Evolutionary conservation across 2,888 invertebrate genomes (phyloP), one percentile per base, ranked within the genome.

Genomic region (Drosophila atripex): DNA sequence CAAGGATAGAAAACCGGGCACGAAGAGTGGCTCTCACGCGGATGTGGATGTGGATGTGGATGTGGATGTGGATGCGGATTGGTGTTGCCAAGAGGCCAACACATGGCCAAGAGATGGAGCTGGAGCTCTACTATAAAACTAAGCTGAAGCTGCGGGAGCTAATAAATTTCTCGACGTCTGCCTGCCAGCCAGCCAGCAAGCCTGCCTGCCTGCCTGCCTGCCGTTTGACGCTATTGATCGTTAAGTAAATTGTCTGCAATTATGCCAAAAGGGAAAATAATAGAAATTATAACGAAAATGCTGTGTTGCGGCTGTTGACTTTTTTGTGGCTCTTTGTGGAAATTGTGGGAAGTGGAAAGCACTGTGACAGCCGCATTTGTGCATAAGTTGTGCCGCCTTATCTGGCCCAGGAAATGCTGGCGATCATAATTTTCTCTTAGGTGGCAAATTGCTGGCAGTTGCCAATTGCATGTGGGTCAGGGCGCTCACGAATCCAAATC

Each of bases 201-300:
- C 38, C 60, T 55, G 53, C 50, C 60, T 64, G 65, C 54, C 54
- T 30, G 66, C 32, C 71, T 74, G 80, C 75, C 69, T 77, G 59
- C 58, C 64, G 71, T 75, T 78, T 72, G 84, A 77, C 82, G 78
- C 80, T 76, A 87, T 88, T 80, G 87, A 87, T 88, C 87, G 87
- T 88, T 88, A 88, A 88, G 88, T 88, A 88, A 88, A 87, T 88
- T 87, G 88, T 88, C 80, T 84, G 77, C 88, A 87, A 88, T 88
- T 87, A 87, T 88, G 87, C 88, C 88, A 88, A 88, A 88, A 87
- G 87, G 87, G 84, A 88, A 88, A 87, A 87, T 88, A 84, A 86
- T 88, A 88, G 87, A 87, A 87, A 87, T 87, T 88, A 87, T 88
- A 87, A 84, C 80, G 79, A 82, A 86, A 88, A 78, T 74, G 64